phyloP scores from a whole-genome alignment of 2,113 vertebrate species.

The Heteronetta atricapilla region DNA sequence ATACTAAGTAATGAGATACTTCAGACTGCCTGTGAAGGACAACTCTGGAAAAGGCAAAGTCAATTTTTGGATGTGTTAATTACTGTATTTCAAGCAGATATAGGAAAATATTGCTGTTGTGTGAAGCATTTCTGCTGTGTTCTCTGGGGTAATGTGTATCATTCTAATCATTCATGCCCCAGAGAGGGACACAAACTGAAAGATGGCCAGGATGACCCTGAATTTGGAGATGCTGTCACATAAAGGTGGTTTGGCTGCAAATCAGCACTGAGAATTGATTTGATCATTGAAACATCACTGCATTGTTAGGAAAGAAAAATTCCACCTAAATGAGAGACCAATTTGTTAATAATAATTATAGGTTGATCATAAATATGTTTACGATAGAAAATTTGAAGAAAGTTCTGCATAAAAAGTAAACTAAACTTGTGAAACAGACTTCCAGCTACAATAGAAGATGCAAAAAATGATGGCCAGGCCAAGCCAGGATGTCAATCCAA shows the following conservation, averaged over 20 bases:
- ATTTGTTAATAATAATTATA: neutral
- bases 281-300: neutral
- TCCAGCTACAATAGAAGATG: neutral
- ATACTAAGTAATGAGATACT: neutral
- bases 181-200: neutral
- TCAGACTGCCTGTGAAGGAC: neutral
- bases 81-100: neutral
- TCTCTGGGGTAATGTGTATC: neutral
- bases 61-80: neutral
- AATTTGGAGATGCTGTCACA: neutral
- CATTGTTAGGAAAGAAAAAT: neutral
- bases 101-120: neutral
- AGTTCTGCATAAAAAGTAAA: neutral
- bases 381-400: neutral
- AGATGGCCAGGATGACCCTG: neutral
- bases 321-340: neutral
- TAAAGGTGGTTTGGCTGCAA: neutral
- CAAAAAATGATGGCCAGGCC: neutral
- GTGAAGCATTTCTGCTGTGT: neutral
- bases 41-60: neutral
- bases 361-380: neutral
- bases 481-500: neutral
- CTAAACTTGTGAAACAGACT: neutral
- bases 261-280: neutral
- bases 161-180: neutral